Evolutionary conservation across 2,888 invertebrate genomes (phyloP).

Genomic region (Sphecodes monilicornis): DNA sequence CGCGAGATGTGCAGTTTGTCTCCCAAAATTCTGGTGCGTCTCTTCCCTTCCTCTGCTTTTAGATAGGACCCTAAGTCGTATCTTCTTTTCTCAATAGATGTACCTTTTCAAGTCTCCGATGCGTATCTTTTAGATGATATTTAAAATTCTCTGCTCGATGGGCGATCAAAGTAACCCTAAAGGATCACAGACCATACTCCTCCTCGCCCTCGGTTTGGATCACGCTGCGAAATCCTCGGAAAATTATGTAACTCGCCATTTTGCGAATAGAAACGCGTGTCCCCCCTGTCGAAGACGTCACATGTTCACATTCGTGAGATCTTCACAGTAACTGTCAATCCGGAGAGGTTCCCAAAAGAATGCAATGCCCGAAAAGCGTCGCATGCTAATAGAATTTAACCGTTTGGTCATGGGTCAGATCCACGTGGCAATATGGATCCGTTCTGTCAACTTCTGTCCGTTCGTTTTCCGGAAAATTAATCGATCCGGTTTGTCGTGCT

Average conservation of each 20-base stretch:
- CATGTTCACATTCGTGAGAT: too few relatives aligned
- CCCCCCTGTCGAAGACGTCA: too few relatives aligned
- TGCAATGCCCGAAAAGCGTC: too few relatives aligned
- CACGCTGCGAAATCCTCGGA: too few relatives aligned
- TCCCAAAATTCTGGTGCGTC: not conserved
- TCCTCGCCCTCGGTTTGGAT: not conserved
- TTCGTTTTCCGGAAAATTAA: not conserved
- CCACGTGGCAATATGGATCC: not conserved
- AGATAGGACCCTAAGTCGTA: too few relatives aligned
- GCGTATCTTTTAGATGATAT: not conserved
- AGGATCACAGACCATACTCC: not conserved
- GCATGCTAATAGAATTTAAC: not conserved
- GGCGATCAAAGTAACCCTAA: not conserved
- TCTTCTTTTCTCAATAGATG: not conserved
- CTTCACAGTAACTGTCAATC: too few relatives aligned
- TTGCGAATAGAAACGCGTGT: too few relatives aligned
- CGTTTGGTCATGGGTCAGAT: not conserved
- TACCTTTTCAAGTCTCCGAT: not conserved
- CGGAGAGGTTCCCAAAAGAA: too few relatives aligned
- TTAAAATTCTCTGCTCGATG: not conserved
- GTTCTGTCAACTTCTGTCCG: not conserved
- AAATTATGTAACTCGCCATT: too few relatives aligned
- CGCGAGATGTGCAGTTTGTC: not conserved
- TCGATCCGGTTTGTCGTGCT: not conserved
- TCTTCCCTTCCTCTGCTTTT: not conserved